Evolutionary conservation across 1,140 invertebrate genomes (phyloP), one percentile per base, ranked within the genome.

Genomic region (Chelonus insularis): DNA sequence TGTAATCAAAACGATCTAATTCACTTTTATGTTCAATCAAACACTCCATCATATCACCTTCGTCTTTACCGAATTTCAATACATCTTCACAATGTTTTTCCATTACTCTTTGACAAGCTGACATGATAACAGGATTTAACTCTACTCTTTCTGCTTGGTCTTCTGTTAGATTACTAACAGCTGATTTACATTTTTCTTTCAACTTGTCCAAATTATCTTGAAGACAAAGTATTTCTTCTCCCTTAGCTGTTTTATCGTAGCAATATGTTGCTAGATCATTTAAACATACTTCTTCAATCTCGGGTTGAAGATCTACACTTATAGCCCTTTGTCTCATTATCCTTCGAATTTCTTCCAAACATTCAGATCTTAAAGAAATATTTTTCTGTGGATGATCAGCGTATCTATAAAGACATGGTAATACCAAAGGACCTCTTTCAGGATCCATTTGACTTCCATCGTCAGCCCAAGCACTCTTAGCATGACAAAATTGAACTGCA

Each of bases 21-120:
- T 95, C 89, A 78, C 96, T 94, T 84, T 99, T 99, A 72, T 96
- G 89, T 57, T 89, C 83, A 57, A 99, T 94, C 2, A 99, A 83
- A 80, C 97, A 99, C 43, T 96, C 91, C 87, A 99, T 91, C 63
- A 98, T 87, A 67, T 96, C 89, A 64, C 89, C 89, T 73, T 93
- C 88, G 67, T 93, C 89, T 69, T 86, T 88, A 62, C 87, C 87
- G 66, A 84, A 85, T 69, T 89, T 89, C 1, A 88, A 67, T 67
- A 88, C 84, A 34, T 86, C 82, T 72, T 86, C 84, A 77, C 95
- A 98, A 66, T 95, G 85, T 67, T 86, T 87, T 65, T 94, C 87
- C 77, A 97, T 93, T 61, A 94, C 87, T 59, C 88, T 86, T 60
- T 86, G 86, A 77, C 96, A 98, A 37, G 91, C 86, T 39, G 83